Percentiles rank a stretch among this genome's conserved stretches.
Conservation (phyloP, 2,113 vertebrate species). For the Conger conger region DNA sequence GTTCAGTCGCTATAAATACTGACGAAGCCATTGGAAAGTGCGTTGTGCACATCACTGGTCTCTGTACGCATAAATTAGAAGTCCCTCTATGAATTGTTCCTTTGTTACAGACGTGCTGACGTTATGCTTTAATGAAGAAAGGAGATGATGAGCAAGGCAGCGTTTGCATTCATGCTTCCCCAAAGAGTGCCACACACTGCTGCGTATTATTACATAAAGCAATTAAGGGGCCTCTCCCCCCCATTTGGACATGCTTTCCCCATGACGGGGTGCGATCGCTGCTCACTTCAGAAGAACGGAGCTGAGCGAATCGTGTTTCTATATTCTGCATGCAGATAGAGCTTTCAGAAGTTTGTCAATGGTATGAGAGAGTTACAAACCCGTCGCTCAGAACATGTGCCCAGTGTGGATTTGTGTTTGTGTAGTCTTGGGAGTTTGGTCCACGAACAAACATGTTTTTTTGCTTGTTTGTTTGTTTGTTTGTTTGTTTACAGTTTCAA, state of each 20-base stretch:
- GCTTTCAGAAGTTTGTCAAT: not conserved
- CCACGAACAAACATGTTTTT: not conserved
- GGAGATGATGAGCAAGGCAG: conserved; percentile 58
- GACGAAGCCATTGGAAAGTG: conserved; percentile 41
- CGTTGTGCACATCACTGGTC: conserved; percentile 34
- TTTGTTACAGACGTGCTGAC: conserved; percentile 63
- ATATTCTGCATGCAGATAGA: not conserved
- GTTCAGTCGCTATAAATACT: conserved; percentile 56
- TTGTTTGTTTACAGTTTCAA: conserved; percentile 32
- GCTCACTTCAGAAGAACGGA: not conserved
- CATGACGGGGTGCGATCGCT: conserved; percentile 42
- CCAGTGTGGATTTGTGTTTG: conserved; percentile 10
- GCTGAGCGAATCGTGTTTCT: not conserved
- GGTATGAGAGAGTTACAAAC: not conserved
- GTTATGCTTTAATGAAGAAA: conserved; percentile 64
- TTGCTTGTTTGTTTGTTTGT: too few relatives aligned
- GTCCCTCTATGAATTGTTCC: conserved; percentile 54
- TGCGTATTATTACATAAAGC: conserved; percentile 68
- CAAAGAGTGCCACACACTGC: conserved; percentile 51
- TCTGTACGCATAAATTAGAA: conserved; percentile 30
- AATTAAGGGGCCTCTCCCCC: conserved; percentile 61
- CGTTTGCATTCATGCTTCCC: conserved; percentile 57
- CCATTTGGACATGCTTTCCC: conserved; percentile 54
- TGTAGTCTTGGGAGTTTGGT: not conserved
- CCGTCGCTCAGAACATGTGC: too few relatives aligned